Evolutionary conservation across 1,140 invertebrate genomes (phyloP), one percentile per base, ranked within the genome.

Genomic region (Heliconius himera): DNA sequence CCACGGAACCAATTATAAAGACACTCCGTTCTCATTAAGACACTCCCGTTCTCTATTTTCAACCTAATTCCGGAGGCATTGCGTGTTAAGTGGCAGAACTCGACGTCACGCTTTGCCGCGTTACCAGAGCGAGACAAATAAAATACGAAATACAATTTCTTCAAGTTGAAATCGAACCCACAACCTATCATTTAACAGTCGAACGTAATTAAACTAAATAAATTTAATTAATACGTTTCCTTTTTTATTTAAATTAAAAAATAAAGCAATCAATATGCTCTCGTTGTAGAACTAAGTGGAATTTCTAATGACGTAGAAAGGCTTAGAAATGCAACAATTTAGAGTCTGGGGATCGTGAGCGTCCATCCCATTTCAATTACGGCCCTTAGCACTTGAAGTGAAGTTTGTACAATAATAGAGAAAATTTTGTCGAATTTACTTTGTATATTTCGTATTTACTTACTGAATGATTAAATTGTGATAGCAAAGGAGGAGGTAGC

Each of bases 361-460:
- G 72, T 79, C 72, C 56, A 74, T 79, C 71, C 56, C 56, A 70
- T 79, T 79, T 70, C 72, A 70, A 79, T 74, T 79, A 79, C 51
- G 72, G 20, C 73, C 72, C 70, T 72, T 79, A 49, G 49, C 70
- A 79, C 38, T 38, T 79, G 9, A 66, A n/a, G 11, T 66, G 41
- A 72, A 77, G 70, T 72, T 71, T 71, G 33, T 26, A 72, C 70
- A 38, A 72, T 72, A 72, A 72, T 13, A 72, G 22, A 33, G 33
- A 20, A 72, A 72, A 66, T 66, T 60, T 38, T 8, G 70, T 71
- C 70, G 36, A 71, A 38, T n/a, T 71, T 36, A 71, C 33, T 71
- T 71, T 71, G 33, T 71, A n/a, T 36, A 71, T 71, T 38, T 8
- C 38, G 13, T 38, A 71, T 71, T 18, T 71, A 38, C 2, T 22